Conservation (phyloP, 2,797 vertebrate genomes). For the Lithobates sylvaticus region DNA sequence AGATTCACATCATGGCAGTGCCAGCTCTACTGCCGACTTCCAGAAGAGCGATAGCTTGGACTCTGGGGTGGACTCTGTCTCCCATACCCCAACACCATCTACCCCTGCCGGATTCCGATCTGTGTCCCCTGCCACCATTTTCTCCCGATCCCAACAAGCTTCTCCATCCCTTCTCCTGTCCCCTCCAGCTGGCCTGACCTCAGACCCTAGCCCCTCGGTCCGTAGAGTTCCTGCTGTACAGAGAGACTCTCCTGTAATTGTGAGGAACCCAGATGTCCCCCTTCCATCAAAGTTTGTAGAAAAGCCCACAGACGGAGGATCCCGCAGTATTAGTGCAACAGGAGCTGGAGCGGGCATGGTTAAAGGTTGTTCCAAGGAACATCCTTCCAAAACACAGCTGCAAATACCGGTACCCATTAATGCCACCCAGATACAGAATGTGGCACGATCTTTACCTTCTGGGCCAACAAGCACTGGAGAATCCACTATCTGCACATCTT, state of each 20-base stretch:
- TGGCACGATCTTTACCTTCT: conserved; percentile 60
- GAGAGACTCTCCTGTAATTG: conserved; percentile 90
- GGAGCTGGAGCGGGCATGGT: conserved; percentile 75
- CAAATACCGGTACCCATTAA: conserved; percentile 86
- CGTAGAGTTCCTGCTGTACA: conserved; percentile 82
- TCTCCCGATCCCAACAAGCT: conserved; percentile 78
- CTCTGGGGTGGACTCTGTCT: conserved; percentile 80
- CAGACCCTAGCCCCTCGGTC: conserved; percentile 79
- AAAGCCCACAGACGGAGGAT: conserved; percentile 63
- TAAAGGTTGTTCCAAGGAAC: conserved; percentile 66
- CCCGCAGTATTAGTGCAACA: conserved; percentile 31
- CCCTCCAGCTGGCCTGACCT: conserved; percentile 84
- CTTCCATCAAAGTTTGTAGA: conserved; percentile 74
- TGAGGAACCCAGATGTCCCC: conserved; percentile 90
- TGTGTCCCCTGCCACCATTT: conserved; percentile 75
- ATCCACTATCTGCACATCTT: conserved; percentile 66
- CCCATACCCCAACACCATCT: conserved; percentile 79
- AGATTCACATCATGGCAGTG: conserved; percentile 78
- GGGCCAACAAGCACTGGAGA: conserved; percentile 65
- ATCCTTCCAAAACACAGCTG: conserved; percentile 67
- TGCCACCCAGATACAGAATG: conserved; percentile 71
- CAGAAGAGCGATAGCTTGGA: conserved; percentile 75
- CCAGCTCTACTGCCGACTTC: conserved; percentile 79
- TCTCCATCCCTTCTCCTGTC: conserved; percentile 87
- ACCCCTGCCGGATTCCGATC: conserved; percentile 72